A percentile compares a stretch with the other conserved stretches of the same genome.
Evolutionary conservation across 2,888 invertebrate genomes (phyloP).

Genomic region (Onthophagus sagittarius): DNA sequence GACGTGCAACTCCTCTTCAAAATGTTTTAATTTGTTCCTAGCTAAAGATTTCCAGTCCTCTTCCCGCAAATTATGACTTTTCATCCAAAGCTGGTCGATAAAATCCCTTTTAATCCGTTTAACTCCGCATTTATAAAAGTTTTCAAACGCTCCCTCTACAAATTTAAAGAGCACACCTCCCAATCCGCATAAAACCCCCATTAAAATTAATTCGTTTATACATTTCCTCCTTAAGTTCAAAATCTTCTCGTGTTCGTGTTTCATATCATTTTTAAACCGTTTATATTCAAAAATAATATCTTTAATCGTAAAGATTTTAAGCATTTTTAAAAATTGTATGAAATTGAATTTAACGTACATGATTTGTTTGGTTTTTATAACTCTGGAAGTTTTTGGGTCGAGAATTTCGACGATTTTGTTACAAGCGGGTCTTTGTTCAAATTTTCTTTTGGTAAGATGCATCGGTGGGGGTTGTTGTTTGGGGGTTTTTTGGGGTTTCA

Average conservation of each 20-base stretch:
- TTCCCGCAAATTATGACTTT: constrained; percentile 77
- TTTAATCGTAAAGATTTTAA: constrained; percentile 46
- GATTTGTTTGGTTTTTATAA: constrained; percentile 35
- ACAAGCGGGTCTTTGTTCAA: constrained; percentile 25
- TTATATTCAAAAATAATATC: constrained; percentile 55
- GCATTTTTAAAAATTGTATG: constrained; percentile 34
- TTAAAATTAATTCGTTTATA: constrained; percentile 62
- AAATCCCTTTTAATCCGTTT: constrained; percentile 83
- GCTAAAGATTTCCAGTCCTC: constrained; percentile 90
- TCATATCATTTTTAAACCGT: constrained; percentile 57
- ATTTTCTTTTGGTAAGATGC: constrained; percentile 30
- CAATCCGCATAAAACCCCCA: constrained; percentile 70
- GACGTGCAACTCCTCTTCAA: constrained; percentile 80
- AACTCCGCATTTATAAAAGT: constrained; percentile 83
- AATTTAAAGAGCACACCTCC: constrained; percentile 78
- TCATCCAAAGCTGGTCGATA: constrained; percentile 76
- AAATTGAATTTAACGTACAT: constrained; percentile 32
- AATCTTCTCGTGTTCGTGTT: constrained; percentile 55
- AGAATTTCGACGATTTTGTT: constrained; percentile 43
- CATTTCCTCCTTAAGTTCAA: constrained; percentile 62
- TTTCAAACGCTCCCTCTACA: constrained; percentile 81
- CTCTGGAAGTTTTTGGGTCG: constrained; percentile 42
- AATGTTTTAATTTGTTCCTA: constrained; percentile 71
- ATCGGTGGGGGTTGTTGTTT: background rate
- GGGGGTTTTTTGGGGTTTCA: background rate